phyloP scores from a whole-genome alignment of 2,113 vertebrate genomes.

The Camelus bactrianus region DNA sequence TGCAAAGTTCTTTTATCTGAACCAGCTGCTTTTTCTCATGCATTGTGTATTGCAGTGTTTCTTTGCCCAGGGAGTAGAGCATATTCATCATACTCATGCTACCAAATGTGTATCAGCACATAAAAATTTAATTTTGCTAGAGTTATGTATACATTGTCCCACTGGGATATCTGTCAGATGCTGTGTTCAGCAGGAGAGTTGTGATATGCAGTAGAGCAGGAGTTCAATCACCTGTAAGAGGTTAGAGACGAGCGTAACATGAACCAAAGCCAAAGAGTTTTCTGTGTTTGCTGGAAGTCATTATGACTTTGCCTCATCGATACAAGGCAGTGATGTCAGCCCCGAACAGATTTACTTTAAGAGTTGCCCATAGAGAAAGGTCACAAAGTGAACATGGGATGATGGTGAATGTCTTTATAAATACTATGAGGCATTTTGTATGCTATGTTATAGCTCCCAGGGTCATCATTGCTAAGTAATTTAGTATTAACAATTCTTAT shows the following conservation, averaged over 20 bases:
- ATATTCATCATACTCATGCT: not conserved
- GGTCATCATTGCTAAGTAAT: not conserved
- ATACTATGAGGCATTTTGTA: not conserved
- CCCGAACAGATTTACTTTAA: not conserved
- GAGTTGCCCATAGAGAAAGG: not conserved
- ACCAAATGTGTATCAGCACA: not conserved
- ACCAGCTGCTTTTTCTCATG: not conserved
- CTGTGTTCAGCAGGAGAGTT: not conserved
- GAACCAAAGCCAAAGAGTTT: not conserved
- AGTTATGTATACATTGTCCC: not conserved
- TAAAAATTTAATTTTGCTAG: constrained; percentile 35
- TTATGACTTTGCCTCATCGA: not conserved
- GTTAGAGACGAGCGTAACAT: not conserved
- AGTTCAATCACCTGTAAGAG: not conserved
- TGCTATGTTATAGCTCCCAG: accelerated
- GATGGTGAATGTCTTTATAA: not conserved
- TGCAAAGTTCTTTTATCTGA: constrained; percentile 18
- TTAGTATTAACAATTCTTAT: not conserved
- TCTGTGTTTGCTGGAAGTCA: not conserved
- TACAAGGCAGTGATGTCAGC: not conserved
- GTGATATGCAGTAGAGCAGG: not conserved
- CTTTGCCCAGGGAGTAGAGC: not conserved
- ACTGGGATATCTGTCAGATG: not conserved
- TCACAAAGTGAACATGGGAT: not conserved
- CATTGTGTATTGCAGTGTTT: not conserved